Conservation (phyloP, 1,140 invertebrate genomes). For the Cherax quadricarinatus region DNA sequence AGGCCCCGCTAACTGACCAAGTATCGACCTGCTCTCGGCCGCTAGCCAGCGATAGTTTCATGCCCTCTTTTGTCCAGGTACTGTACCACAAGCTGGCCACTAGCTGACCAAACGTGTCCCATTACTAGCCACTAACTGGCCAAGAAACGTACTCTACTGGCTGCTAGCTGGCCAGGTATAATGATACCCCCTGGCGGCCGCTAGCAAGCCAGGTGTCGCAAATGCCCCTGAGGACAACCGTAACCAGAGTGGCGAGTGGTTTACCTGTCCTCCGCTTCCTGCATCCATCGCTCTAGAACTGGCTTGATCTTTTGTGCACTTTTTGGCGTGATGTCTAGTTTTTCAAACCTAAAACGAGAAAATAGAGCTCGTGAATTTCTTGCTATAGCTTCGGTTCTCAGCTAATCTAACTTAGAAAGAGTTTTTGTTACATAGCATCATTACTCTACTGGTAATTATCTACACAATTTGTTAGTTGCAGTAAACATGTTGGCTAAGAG, state of each 20-base stretch:
- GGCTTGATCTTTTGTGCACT: slow-evolving; percentile 99
- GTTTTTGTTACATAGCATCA: slow-evolving; percentile 55
- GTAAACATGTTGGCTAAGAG: slow-evolving; percentile 62
- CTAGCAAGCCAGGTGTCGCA: slow-evolving; percentile 26
- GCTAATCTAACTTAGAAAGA: slow-evolving; percentile 67
- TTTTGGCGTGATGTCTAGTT: slow-evolving; percentile 99
- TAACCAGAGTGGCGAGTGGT: slow-evolving; percentile 71
- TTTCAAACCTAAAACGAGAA: slow-evolving; percentile 91
- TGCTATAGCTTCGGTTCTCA: slow-evolving; percentile 60
- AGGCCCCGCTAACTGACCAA: background rate
- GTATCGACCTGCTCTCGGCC: background rate
- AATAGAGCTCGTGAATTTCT: slow-evolving; percentile 70
- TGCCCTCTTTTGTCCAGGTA: background rate
- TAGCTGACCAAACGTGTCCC: slow-evolving; percentile 1
- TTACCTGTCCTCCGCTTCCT: slow-evolving; percentile 96
- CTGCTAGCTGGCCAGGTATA: slow-evolving; percentile 29
- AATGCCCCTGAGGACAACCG: slow-evolving; percentile 48
- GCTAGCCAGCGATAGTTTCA: background rate
- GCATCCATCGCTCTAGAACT: slow-evolving; percentile 98
- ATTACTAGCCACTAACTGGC: background rate
- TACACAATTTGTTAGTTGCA: slow-evolving; percentile 68
- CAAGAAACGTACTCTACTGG: background rate
- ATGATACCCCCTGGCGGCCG: slow-evolving; percentile 22
- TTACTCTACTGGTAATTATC: slow-evolving; percentile 65
- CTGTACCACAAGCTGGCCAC: background rate